Percentiles rank a stretch among this genome's conserved stretches.
Evolutionary conservation across 92 coral and sea anemone genomes (phyloP).

Genomic region (Epizoanthus illoricatus): DNA sequence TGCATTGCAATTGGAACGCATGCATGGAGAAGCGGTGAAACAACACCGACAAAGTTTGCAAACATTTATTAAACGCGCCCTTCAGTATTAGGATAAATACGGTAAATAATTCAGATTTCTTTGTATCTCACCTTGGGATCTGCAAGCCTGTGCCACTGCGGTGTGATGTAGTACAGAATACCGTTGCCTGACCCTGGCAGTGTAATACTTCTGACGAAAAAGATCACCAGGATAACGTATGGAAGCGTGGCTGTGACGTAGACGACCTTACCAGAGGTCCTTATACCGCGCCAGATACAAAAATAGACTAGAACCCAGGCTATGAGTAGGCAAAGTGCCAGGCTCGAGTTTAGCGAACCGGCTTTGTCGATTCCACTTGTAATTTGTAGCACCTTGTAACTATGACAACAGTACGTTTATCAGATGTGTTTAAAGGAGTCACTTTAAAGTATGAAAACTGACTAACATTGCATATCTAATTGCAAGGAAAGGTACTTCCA

Average conservation of each 20-base stretch:
- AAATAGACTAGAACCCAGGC: conserved; percentile 62
- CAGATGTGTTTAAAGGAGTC: neutral
- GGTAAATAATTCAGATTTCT: too few relatives aligned
- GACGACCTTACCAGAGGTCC: conserved; percentile 56
- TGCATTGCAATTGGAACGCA: too few relatives aligned
- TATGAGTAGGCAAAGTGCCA: conserved; percentile 45
- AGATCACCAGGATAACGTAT: conserved; percentile 48
- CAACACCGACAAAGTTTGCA: too few relatives aligned
- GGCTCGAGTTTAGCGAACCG: conserved; percentile 44
- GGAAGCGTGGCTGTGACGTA: conserved; percentile 55
- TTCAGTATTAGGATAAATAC: too few relatives aligned
- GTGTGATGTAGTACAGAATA: conserved; percentile 45
- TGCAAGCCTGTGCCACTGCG: conserved; percentile 46
- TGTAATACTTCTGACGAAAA: conserved; percentile 55
- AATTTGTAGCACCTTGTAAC: conserved; percentile 40
- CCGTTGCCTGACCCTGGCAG: conserved; percentile 53
- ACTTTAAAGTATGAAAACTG: neutral
- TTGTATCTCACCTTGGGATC: conserved; percentile 44
- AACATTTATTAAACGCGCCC: too few relatives aligned
- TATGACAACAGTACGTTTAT: neutral
- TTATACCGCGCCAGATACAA: conserved; percentile 58
- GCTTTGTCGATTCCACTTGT: conserved; percentile 46
- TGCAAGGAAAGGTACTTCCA: too few relatives aligned
- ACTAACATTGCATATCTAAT: too few relatives aligned
- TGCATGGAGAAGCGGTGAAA: too few relatives aligned